Percentiles rank a stretch among this genome's conserved stretches.
Conservation (phyloP, 1,140 invertebrate genomes). For the Brachionus rotundiformis region DNA sequence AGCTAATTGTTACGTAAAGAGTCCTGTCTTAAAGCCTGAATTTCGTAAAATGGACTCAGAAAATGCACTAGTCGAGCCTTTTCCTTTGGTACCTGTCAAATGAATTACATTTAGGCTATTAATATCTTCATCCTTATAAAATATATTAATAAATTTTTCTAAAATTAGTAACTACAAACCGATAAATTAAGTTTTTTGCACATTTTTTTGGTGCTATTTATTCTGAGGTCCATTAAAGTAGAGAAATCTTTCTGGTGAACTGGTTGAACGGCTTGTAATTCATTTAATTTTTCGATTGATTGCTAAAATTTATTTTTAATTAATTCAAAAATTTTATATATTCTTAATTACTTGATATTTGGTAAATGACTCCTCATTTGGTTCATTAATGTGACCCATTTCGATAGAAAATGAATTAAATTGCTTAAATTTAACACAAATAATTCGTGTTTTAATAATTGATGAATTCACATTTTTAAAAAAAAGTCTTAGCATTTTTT, state of each 20-base stretch:
- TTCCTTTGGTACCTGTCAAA: conserved; percentile 91
- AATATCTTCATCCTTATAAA: conserved; percentile 22
- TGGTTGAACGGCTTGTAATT: not conserved
- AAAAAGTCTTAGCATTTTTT: conserved; percentile 29
- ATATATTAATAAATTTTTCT: not conserved
- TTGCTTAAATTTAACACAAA: conserved; percentile 13
- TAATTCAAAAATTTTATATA: not conserved
- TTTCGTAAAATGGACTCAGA: conserved; percentile 82
- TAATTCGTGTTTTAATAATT: not conserved
- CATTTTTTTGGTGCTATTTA: conserved; percentile 18
- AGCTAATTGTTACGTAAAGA: conserved; percentile 70
- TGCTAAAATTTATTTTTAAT: not conserved
- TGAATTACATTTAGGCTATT: conserved; percentile 70
- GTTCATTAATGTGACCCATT: not conserved
- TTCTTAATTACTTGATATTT: conserved; percentile 16
- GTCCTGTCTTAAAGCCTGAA: conserved; percentile 85
- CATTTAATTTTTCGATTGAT: conserved; percentile 44
- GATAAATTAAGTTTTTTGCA: conserved; percentile 28
- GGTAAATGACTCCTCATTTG: not conserved
- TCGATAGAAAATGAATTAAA: not conserved
- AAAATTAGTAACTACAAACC: not conserved
- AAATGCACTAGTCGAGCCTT: conserved; percentile 86
- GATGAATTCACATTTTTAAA: conserved; percentile 25
- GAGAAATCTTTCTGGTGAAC: not conserved
- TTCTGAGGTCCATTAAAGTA: not conserved